These are phyloP conservation scores for Schizopygopsis malacanthus DNA, from an alignment of 2,797 vertebrate genomes.

Conservation along the genomic window DNA sequence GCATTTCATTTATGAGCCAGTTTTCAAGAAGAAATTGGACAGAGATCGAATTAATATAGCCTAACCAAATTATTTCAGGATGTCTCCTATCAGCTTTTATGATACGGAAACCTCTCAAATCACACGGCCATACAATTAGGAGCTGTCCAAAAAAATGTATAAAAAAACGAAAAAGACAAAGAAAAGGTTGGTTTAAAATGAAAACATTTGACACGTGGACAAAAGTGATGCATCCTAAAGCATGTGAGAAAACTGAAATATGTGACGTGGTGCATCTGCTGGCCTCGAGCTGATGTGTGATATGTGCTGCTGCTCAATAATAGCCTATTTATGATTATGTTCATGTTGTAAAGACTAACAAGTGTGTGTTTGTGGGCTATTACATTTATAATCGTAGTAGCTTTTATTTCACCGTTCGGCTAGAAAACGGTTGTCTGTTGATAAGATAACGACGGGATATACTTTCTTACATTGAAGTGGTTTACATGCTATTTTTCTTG, in stretches of 20 bases:
- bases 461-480: background rate
- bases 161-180: background rate
- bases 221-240: background rate
- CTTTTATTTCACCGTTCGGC: background rate
- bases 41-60: background rate
- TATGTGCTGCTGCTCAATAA: background rate
- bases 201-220: background rate
- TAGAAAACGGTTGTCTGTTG: background rate
- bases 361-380: background rate
- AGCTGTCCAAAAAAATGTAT: background rate
- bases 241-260: background rate
- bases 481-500: background rate
- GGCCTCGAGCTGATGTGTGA: background rate
- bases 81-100: background rate
- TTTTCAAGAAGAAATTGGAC: background rate
- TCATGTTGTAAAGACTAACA: background rate
- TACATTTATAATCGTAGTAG: background rate
- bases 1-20: background rate
- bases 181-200: background rate
- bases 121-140: background rate
- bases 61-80: background rate
- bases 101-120: background rate
- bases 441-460: slow-evolving; percentile 12
- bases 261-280: background rate
- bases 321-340: slow-evolving; percentile 1